A percentile compares a stretch with the other conserved stretches of the same genome.
phyloP scores from a whole-genome alignment of 2,888 invertebrate genomes.

The Zygogramma bicolorata region DNA sequence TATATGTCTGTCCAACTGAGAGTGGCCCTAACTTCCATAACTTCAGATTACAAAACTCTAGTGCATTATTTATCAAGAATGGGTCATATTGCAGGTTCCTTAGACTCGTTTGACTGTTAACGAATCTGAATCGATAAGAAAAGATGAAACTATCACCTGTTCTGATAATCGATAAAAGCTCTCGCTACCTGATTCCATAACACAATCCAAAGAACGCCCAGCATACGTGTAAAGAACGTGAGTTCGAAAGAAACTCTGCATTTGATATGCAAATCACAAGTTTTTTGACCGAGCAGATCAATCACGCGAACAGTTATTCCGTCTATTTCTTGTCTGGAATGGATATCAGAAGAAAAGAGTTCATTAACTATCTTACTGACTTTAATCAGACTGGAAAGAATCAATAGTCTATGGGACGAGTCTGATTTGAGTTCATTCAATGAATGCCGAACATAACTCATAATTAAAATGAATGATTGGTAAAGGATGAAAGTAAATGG shows the following conservation, averaged over 20 bases:
- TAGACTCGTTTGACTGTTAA: no score
- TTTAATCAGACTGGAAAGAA: neutral
- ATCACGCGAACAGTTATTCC: constrained; percentile 5
- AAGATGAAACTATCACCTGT: neutral
- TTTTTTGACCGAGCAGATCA: neutral
- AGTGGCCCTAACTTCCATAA: no score
- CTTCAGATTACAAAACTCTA: no score
- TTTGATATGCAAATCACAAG: neutral
- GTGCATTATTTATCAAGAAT: no score
- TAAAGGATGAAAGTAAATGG: no score
- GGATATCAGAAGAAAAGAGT: neutral
- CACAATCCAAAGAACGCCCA: neutral
- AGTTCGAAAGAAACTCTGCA: neutral
- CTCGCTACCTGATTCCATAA: neutral
- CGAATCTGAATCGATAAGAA: neutral
- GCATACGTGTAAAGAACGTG: neutral
- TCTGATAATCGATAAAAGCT: neutral
- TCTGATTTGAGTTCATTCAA: no score
- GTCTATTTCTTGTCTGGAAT: constrained; percentile 5
- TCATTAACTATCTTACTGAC: neutral
- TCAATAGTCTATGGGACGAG: neutral
- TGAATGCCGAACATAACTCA: no score
- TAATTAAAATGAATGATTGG: no score
- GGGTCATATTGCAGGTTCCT: no score
- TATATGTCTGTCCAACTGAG: no score